A percentile compares a stretch with the other conserved stretches of the same genome.
Conservation (phyloP, 2,888 invertebrate species). For the Cyclophora punctaria region DNA sequence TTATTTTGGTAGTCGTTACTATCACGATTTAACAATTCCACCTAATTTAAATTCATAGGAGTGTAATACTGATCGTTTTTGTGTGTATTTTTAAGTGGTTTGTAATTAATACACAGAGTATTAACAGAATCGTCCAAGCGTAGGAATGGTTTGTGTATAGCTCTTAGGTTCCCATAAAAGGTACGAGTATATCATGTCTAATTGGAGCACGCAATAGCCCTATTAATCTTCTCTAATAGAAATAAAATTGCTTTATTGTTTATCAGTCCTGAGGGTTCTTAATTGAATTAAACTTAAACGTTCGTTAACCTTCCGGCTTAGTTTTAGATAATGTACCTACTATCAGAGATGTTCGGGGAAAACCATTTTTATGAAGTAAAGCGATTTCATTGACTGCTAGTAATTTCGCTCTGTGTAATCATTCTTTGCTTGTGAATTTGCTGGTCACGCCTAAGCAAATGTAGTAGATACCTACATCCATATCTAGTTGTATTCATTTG, state of each 20-base stretch:
- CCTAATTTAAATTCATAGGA: slow-evolving; percentile 19
- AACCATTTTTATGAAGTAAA: too few relatives aligned
- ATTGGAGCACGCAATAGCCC: slow-evolving; percentile 57
- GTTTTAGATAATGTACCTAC: slow-evolving; percentile 15
- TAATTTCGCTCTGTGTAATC: too few relatives aligned
- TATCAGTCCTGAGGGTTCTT: slow-evolving; percentile 10
- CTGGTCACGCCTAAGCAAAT: too few relatives aligned
- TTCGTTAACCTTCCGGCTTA: slow-evolving; percentile 22
- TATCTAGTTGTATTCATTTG: too few relatives aligned
- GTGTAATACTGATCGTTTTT: slow-evolving; percentile 11
- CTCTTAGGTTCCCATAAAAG: slow-evolving; percentile 46
- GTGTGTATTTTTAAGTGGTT: slow-evolving; percentile 24
- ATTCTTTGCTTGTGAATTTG: too few relatives aligned
- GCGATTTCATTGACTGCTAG: too few relatives aligned
- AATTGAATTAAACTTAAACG: slow-evolving; percentile 15
- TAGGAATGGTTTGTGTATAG: slow-evolving; percentile 35
- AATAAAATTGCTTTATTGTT: slow-evolving; percentile 44
- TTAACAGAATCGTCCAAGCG: slow-evolving; percentile 37
- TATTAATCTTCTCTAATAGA: slow-evolving; percentile 50
- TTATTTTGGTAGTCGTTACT: not conserved
- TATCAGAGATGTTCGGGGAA: not conserved
- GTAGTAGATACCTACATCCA: too few relatives aligned
- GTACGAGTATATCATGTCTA: slow-evolving; percentile 30
- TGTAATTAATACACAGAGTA: slow-evolving; percentile 34
- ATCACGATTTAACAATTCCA: slow-evolving; percentile 15